Conservation (phyloP, 1,140 invertebrate species). For the Drosophila lini region DNA sequence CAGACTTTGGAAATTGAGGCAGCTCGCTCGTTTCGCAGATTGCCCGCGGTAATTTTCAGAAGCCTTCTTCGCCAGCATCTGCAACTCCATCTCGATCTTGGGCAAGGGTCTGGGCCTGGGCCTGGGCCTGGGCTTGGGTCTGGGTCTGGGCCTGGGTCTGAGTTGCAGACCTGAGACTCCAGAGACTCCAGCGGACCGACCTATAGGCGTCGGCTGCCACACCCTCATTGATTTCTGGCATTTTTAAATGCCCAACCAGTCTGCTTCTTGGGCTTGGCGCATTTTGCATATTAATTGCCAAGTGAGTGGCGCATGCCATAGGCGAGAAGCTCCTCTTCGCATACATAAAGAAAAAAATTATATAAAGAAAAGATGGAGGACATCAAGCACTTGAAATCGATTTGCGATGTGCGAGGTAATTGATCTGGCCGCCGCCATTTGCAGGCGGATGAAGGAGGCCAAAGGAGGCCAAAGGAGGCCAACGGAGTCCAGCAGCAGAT, state of each 20-base stretch:
- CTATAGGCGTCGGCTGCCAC: conserved; percentile 74
- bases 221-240: conserved; percentile 78
- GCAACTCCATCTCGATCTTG: conserved; percentile 45
- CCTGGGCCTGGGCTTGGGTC: not conserved
- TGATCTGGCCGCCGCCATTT: conserved; percentile 69
- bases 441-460: conserved; percentile 21
- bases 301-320: conserved; percentile 74
- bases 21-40: conserved; percentile 63
- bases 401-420: conserved; percentile 64
- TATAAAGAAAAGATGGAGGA: conserved; percentile 61
- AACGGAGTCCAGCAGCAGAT: not conserved
- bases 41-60: conserved; percentile 80
- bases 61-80: conserved; percentile 74
- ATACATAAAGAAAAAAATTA: not conserved
- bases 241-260: conserved; percentile 46
- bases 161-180: conserved; percentile 2
- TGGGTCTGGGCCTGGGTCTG: not conserved
- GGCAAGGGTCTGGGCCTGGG: conserved; percentile 1
- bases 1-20: conserved; percentile 62
- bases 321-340: conserved; percentile 45
- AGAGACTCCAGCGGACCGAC: conserved; percentile 16
- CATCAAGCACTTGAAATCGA: conserved; percentile 75
- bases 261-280: conserved; percentile 49
- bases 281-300: conserved; percentile 82
- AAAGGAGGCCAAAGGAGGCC: conserved; percentile 9